Evolutionary conservation across 2,797 vertebrate species (phyloP), one percentile per base, ranked within the genome.

Genomic region (Myoxocephalus aenaeus): DNA sequence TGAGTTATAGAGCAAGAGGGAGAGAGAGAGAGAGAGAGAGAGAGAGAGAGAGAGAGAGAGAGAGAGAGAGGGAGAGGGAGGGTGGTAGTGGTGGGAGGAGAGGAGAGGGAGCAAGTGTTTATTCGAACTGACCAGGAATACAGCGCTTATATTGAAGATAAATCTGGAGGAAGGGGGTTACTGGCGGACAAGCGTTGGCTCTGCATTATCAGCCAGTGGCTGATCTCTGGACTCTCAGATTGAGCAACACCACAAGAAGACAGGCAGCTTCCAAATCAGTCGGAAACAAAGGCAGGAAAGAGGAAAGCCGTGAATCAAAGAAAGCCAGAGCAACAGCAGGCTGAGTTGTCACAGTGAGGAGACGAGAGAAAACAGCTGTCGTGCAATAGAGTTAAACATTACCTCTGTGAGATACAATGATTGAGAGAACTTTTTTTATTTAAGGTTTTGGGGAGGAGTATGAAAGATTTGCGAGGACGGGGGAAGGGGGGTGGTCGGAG

Each of bases 171-270:
- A 83, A 80, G 81, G 58, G 71, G 92, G 92, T 94, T 92, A 93
- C 82, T 87, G 42, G 34, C 65, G 87, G 87, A 85, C 89, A 89
- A 44, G 58, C 75, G 29, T 59, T 70, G 71, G 63, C 84, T 86
- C 54, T 68, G 63, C 81, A 89, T 93, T 93, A 95, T 94, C 94
- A 91, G 89, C 79, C 69, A 80, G 42, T 64, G 82, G 76, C 83
- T 95, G 92, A 95, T 95, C 95, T 95, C 91, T 96, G 95, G 92
- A 96, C 94, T 84, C 85, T 90, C 69, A 79, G 81, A 82, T 94
- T 94, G 91, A 93, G 90, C 90, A 93, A 94, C 72, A 82, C 51
- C 57, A 29, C 42, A 58, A 46, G 32, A 79, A 79, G 59, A 59
- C 36, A 13, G 62, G 67, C 86, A 76, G 83, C 78, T 72, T 63